Conservation (phyloP, 30 jellyfish, hydroid and myxozoan species). For the Hydra vulgaris region DNA sequence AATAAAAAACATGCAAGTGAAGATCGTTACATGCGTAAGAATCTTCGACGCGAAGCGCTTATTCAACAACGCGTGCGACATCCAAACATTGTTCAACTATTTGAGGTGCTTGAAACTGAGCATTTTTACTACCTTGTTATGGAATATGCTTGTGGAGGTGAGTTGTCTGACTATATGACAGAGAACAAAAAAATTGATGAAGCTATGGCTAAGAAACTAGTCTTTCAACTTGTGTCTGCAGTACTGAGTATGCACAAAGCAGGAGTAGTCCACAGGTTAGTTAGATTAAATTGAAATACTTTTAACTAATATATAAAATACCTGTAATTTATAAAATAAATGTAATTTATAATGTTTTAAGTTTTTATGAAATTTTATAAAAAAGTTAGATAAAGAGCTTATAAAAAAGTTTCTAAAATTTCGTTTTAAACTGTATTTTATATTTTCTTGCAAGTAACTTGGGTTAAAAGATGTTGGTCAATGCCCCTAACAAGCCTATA, state of each 20-base stretch:
- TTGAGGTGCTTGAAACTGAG: slow-evolving; percentile 90
- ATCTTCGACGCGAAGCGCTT: slow-evolving; percentile 78
- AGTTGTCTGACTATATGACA: slow-evolving; percentile 57
- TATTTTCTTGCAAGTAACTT: no score
- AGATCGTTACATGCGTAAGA: slow-evolving; percentile 83
- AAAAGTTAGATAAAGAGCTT: no score
- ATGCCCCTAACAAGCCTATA: no score
- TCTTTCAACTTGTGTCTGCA: slow-evolving; percentile 84
- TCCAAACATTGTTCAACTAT: slow-evolving; percentile 44
- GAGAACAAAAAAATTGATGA: slow-evolving; percentile 54
- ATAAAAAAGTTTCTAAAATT: no score
- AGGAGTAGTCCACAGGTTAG: slow-evolving; percentile 91
- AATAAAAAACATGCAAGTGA: slow-evolving; percentile 64
- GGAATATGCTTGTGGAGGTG: slow-evolving; percentile 85
- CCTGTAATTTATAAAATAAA: no score
- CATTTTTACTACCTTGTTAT: slow-evolving; percentile 61
- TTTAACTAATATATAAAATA: no score
- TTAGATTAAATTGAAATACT: neutral
- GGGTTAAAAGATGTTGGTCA: no score
- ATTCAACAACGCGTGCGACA: slow-evolving; percentile 64
- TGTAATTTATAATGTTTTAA: no score
- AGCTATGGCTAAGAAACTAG: slow-evolving; percentile 38
- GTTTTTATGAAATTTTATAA: no score
- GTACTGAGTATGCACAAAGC: slow-evolving; percentile 47
- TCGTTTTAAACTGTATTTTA: no score